Percentiles rank a stretch among this genome's conserved stretches.
Conservation (phyloP, 2,888 invertebrate species). For the Halocaridina rubra region DNA sequence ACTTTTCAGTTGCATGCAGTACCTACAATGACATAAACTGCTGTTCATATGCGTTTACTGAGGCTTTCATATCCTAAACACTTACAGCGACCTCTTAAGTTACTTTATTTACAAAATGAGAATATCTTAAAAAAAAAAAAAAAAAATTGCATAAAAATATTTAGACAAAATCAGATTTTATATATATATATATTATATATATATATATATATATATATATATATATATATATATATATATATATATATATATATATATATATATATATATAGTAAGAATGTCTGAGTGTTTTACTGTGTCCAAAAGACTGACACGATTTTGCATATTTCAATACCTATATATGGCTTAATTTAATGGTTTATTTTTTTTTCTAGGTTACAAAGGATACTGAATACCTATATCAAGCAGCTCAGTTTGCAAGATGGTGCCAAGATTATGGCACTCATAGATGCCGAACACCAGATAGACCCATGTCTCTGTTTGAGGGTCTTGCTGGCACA, state of each 20-base stretch:
- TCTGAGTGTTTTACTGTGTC: neutral
- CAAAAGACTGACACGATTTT: neutral
- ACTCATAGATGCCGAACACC: conserved; percentile 74
- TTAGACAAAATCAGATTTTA: too few species aligned
- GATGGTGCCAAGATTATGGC: conserved; percentile 83
- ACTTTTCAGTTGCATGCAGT: too few species aligned
- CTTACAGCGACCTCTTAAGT: too few species aligned
- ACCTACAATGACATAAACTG: too few species aligned
- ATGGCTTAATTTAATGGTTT: neutral
- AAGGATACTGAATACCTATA: conserved; percentile 80
- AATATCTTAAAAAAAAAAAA: too few species aligned
- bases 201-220: neutral
- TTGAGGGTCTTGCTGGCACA: conserved; percentile 78
- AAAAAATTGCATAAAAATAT: too few species aligned
- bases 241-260: neutral
- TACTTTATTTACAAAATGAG: too few species aligned
- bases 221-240: neutral
- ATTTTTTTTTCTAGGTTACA: conserved; percentile 65
- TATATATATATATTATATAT: too few species aligned
- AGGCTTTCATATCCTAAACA: too few species aligned
- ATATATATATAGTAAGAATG: neutral
- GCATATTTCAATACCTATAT: neutral
- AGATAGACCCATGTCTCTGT: conserved; percentile 84
- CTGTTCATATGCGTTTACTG: too few species aligned
- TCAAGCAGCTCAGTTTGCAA: conserved; percentile 81